A percentile compares a stretch with the other conserved stretches of the same genome.
phyloP scores from a whole-genome alignment of 2,888 invertebrate genomes.

The Thymelicus acteon region DNA sequence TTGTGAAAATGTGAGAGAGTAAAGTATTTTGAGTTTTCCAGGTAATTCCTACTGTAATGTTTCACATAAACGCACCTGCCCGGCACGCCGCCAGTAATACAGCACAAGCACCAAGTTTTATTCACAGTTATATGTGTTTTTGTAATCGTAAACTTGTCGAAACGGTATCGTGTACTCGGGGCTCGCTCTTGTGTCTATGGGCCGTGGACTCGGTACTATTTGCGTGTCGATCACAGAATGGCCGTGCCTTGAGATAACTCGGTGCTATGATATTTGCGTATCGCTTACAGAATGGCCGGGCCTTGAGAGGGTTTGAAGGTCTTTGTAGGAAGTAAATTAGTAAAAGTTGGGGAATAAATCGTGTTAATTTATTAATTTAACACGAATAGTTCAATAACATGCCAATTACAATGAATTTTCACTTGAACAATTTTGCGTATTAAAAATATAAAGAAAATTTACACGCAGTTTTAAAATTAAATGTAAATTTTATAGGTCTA shows the following conservation, averaged over 20 bases:
- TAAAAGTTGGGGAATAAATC: too few species aligned
- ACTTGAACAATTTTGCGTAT: too few species aligned
- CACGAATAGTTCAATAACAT: too few species aligned
- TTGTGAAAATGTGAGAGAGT: constrained; percentile 65
- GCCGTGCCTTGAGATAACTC: background rate
- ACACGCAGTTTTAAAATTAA: too few species aligned
- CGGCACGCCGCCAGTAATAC: constrained; percentile 84
- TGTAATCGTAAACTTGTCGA: constrained; percentile 81
- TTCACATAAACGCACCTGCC: constrained; percentile 83
- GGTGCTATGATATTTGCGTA: constrained; percentile 2
- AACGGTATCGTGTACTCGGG: constrained; percentile 74
- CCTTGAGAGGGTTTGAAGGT: background rate
- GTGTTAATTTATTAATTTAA: too few species aligned
- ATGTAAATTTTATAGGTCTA: too few species aligned
- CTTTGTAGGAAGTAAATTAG: background rate
- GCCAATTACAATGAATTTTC: too few species aligned
- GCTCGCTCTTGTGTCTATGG: background rate
- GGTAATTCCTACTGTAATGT: constrained; percentile 79
- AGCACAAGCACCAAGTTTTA: constrained; percentile 84
- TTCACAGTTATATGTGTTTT: constrained; percentile 82
- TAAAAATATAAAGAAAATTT: too few species aligned
- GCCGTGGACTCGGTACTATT: constrained; percentile 3
- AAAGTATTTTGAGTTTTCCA: constrained; percentile 67
- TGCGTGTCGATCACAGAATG: background rate
- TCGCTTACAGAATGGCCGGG: background rate